phyloP scores from a whole-genome alignment of 1,140 invertebrate genomes.

The Aphelenchoides besseyi region DNA sequence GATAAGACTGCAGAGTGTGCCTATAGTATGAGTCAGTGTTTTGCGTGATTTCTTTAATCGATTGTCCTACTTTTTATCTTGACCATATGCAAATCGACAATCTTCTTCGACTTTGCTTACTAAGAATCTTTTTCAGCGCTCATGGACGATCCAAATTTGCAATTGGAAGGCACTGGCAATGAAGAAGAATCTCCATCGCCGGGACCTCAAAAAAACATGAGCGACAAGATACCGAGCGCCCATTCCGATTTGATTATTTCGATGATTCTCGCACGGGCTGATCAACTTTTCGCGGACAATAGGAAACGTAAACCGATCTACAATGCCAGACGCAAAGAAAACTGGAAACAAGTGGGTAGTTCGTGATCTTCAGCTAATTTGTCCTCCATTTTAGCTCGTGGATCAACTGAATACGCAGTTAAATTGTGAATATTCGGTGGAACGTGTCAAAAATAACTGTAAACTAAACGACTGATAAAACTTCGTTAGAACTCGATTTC shows the following conservation, averaged over 20 bases:
- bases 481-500: too few relatives aligned
- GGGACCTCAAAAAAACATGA: conserved; percentile 4
- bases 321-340: conserved; percentile 21
- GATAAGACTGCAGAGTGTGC: too few relatives aligned
- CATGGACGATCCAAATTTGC: background rate
- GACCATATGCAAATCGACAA: too few relatives aligned
- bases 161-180: background rate
- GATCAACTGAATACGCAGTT: conserved; percentile 23
- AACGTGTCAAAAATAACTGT: conserved; percentile 18
- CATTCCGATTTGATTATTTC: conserved; percentile 23
- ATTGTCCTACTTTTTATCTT: too few relatives aligned
- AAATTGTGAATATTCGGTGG: background rate
- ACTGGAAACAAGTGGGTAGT: conserved; percentile 8
- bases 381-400: background rate
- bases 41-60: too few relatives aligned
- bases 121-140: background rate
- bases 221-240: conserved; percentile 11
- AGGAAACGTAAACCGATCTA: conserved; percentile 16
- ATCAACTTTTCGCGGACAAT: conserved; percentile 20
- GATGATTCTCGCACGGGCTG: background rate
- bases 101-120: too few relatives aligned
- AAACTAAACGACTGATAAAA: too few relatives aligned
- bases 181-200: background rate
- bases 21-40: too few relatives aligned
- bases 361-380: background rate